phyloP scores from a whole-genome alignment of 2,113 vertebrate species.

The Arothron firmamentum region DNA sequence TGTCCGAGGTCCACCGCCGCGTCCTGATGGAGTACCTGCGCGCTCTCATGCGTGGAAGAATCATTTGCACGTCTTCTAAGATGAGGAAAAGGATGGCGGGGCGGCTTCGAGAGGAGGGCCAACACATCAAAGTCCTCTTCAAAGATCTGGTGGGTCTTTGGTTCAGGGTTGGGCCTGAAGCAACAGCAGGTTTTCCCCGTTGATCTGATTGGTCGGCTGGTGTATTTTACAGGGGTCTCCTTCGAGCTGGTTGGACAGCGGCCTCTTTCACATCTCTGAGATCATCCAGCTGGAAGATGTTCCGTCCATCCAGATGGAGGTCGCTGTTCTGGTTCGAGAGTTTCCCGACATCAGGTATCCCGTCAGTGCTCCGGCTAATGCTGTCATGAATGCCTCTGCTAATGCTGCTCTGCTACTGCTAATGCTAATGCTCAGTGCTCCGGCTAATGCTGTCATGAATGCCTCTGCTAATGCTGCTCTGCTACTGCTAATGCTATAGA shows the following conservation, averaged over 20 bases:
- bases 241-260: conserved; percentile 81
- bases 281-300: conserved; percentile 87
- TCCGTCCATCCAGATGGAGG: conserved; percentile 91
- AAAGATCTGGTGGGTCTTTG: conserved; percentile 78
- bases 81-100: conserved; percentile 81
- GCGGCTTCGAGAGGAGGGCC: conserved; percentile 80
- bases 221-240: conserved; percentile 77
- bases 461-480: background rate
- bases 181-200: background rate
- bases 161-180: background rate
- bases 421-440: background rate
- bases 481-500: too few relatives aligned
- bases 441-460: background rate
- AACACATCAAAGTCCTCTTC: conserved; percentile 83
- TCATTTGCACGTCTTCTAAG: conserved; percentile 82
- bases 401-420: background rate
- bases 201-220: background rate
- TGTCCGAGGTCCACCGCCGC: conserved; percentile 80
- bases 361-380: background rate
- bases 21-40: conserved; percentile 84
- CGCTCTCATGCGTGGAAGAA: conserved; percentile 80
- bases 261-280: conserved; percentile 82
- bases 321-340: conserved; percentile 82
- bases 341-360: conserved; percentile 87
- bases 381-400: background rate